Percentiles rank a stretch among this genome's conserved stretches.
Evolutionary conservation across 2,113 vertebrate species (phyloP).

Genomic region (Hippocampus mohnikei): DNA sequence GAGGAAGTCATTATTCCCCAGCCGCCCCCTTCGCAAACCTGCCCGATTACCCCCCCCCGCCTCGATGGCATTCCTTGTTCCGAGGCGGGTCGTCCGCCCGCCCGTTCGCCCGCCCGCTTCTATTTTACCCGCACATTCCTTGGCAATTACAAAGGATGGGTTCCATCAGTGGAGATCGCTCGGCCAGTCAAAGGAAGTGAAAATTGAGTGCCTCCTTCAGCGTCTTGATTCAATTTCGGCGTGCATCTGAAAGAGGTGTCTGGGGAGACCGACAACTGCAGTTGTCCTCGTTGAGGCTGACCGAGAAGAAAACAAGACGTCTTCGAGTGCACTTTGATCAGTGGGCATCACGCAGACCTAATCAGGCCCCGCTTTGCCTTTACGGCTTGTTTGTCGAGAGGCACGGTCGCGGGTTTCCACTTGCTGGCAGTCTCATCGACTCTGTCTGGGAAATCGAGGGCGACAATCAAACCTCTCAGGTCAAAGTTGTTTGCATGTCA

Average conservation of each 20-base stretch:
- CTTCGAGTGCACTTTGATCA: constrained; percentile 27
- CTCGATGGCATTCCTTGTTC: constrained; percentile 68
- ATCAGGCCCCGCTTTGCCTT: constrained; percentile 39
- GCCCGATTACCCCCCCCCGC: no score
- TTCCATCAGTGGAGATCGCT: constrained; percentile 47
- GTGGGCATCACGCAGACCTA: constrained; percentile 29
- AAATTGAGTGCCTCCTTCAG: constrained; percentile 56
- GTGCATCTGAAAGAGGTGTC: constrained; percentile 38
- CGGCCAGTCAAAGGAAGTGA: constrained; percentile 30
- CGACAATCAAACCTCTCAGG: background rate
- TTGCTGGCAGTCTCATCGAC: background rate
- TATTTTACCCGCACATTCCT: constrained; percentile 44
- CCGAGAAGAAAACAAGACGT: constrained; percentile 15
- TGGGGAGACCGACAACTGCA: constrained; percentile 22
- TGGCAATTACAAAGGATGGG: constrained; percentile 68
- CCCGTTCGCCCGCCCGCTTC: constrained; percentile 27
- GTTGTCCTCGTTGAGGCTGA: constrained; percentile 1
- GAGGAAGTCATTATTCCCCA: constrained; percentile 78
- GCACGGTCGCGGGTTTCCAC: background rate
- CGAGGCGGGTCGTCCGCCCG: constrained; percentile 24
- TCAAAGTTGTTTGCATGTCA: background rate
- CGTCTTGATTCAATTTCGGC: constrained; percentile 55
- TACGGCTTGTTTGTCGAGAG: constrained; percentile 30
- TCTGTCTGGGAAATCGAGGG: background rate
- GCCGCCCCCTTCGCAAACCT: constrained; percentile 61